Conservation (phyloP, 2,797 vertebrate species). For the Mormyrops boulengeri region DNA sequence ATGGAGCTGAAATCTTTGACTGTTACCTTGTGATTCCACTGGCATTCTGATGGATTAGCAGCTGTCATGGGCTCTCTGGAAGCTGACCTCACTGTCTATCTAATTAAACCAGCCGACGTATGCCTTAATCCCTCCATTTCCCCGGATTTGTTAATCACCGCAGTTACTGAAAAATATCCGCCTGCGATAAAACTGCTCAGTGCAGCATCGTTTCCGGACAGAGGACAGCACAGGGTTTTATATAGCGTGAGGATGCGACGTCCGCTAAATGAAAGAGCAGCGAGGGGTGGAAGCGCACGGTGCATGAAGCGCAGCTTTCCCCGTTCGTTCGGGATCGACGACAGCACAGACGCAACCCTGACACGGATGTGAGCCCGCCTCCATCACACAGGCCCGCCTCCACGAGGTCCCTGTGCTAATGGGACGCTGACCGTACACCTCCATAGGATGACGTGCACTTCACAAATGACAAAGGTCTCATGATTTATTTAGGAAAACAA, state of each 20-base stretch:
- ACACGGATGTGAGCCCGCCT: neutral
- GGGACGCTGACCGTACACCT: neutral
- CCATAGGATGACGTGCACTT: neutral
- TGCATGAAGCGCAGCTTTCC: neutral
- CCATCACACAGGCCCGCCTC: neutral
- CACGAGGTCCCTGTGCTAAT: neutral
- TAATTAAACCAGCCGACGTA: constrained; percentile 30
- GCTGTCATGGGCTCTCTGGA: constrained; percentile 18
- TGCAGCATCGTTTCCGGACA: constrained; percentile 16
- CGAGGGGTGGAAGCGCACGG: neutral
- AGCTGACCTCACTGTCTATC: constrained; percentile 16
- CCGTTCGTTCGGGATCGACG: neutral
- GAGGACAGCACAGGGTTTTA: constrained; percentile 11
- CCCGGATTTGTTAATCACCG: constrained; percentile 25
- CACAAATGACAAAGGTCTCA: neutral
- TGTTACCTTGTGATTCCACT: constrained; percentile 27
- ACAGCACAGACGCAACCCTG: neutral
- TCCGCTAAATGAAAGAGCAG: constrained; percentile 9
- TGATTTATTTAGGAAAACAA: constrained; percentile 7
- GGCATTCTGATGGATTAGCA: constrained; percentile 33
- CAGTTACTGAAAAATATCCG: constrained; percentile 23
- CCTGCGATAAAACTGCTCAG: constrained; percentile 22
- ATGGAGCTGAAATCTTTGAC: constrained; percentile 10
- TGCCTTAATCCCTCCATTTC: constrained; percentile 30
- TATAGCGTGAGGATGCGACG: neutral